Percentiles rank a stretch among this genome's conserved stretches.
Evolutionary conservation across 2,113 vertebrate genomes (phyloP).

Genomic region (Manacus vitellinus): DNA sequence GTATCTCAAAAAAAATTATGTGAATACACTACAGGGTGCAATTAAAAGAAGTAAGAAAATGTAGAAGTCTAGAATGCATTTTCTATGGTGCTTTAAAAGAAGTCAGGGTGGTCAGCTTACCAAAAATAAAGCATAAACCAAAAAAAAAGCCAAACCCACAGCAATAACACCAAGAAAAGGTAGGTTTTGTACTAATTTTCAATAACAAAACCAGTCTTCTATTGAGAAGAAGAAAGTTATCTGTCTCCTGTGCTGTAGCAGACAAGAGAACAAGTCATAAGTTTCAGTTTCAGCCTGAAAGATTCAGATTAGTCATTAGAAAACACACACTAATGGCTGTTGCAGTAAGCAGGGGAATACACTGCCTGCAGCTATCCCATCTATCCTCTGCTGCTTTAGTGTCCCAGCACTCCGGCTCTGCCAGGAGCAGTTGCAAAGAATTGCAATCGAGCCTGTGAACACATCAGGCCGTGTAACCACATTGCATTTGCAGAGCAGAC

Average conservation of each 20-base stretch:
- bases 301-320: background rate
- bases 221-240: background rate
- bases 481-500: background rate
- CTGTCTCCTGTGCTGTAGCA: background rate
- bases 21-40: background rate
- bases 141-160: background rate
- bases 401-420: background rate
- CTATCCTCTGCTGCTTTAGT: background rate
- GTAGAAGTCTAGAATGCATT: background rate
- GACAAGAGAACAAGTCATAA: background rate
- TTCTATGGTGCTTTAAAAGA: background rate
- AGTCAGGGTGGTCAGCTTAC: background rate
- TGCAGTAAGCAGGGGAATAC: background rate
- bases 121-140: background rate
- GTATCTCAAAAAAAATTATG: background rate
- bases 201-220: background rate
- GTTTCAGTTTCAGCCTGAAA: background rate
- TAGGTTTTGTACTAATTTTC: background rate
- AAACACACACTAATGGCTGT: background rate
- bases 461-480: rapidly evolving
- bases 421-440: background rate
- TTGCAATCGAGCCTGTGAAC: background rate
- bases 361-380: background rate
- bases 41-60: background rate
- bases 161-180: background rate